Conservation (phyloP, 1,140 invertebrate genomes). For the Cyclargus thomasi region DNA sequence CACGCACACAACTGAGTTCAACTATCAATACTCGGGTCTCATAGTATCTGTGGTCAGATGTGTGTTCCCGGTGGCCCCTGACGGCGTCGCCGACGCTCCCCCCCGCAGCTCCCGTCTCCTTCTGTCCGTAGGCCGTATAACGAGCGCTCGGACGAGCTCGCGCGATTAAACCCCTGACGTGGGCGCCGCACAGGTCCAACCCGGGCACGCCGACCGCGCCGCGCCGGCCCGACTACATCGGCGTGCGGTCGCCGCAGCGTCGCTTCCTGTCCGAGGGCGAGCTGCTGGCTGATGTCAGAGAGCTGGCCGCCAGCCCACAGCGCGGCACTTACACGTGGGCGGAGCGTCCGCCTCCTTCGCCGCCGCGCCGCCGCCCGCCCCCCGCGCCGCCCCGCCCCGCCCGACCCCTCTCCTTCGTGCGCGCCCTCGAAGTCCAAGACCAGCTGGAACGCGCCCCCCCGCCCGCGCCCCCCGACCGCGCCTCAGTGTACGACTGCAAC, state of each 20-base stretch:
- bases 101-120: conserved; percentile 70
- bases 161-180: conserved; percentile 72
- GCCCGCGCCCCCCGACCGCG: conserved; percentile 85
- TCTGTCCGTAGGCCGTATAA: conserved; percentile 74
- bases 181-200: conserved; percentile 83
- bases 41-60: not conserved
- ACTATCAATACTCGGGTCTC: too few relatives aligned
- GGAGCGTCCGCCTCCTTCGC: conserved; percentile 48
- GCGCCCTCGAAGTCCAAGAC: conserved; percentile 93
- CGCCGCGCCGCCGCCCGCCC: conserved; percentile 36
- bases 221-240: conserved; percentile 89
- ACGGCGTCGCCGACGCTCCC: conserved; percentile 55
- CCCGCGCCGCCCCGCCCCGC: conserved; percentile 80
- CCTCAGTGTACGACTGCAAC: conserved; percentile 95
- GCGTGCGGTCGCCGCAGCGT: conserved; percentile 83
- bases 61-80: conserved; percentile 34
- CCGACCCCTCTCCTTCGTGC: conserved; percentile 93
- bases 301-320: conserved; percentile 89
- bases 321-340: conserved; percentile 81
- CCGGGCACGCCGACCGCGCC: conserved; percentile 91
- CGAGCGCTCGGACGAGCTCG: conserved; percentile 69
- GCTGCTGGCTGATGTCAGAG: conserved; percentile 81
- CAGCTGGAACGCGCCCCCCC: conserved; percentile 80
- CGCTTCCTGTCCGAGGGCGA: conserved; percentile 91
- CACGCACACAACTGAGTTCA: too few relatives aligned